phyloP scores from a whole-genome alignment of 2,888 invertebrate genomes.

The Cerastis rubricosa region DNA sequence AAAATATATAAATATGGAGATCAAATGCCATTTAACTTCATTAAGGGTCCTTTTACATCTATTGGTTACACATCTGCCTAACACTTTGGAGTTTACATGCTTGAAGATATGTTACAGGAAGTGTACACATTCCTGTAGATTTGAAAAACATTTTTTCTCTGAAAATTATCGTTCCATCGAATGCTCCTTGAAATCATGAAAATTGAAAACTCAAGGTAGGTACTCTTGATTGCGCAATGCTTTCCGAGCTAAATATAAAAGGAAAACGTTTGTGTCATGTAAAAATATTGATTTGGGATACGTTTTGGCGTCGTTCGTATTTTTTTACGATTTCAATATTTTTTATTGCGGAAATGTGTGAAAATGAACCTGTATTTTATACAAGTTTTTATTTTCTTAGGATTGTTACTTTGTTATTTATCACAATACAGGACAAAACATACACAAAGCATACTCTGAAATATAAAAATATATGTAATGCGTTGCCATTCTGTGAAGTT shows the following conservation, averaged over 20 bases:
- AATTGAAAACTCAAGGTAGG: background rate
- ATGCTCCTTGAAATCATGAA: background rate
- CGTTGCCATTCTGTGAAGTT: background rate
- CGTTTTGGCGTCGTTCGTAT: background rate
- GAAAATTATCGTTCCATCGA: too few relatives aligned
- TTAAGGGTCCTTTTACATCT: too few relatives aligned
- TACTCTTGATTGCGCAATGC: background rate
- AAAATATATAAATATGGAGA: too few relatives aligned
- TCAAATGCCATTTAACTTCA: too few relatives aligned
- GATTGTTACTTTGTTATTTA: background rate
- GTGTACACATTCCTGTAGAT: too few relatives aligned
- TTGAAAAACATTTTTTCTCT: too few relatives aligned
- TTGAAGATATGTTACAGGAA: too few relatives aligned
- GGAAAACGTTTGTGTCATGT: background rate
- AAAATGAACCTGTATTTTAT: background rate
- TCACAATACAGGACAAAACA: background rate
- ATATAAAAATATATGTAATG: background rate
- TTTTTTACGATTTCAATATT: background rate
- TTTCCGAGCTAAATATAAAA: background rate
- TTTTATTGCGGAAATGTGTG: background rate
- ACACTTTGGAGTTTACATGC: too few relatives aligned
- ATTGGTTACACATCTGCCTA: too few relatives aligned
- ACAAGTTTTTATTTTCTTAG: background rate
- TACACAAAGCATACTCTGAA: background rate
- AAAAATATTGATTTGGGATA: conserved; percentile 12